Percentiles rank a stretch among this genome's conserved stretches.
Evolutionary conservation across 1,140 invertebrate genomes (phyloP).

Genomic region (Trichonephila clavata): DNA sequence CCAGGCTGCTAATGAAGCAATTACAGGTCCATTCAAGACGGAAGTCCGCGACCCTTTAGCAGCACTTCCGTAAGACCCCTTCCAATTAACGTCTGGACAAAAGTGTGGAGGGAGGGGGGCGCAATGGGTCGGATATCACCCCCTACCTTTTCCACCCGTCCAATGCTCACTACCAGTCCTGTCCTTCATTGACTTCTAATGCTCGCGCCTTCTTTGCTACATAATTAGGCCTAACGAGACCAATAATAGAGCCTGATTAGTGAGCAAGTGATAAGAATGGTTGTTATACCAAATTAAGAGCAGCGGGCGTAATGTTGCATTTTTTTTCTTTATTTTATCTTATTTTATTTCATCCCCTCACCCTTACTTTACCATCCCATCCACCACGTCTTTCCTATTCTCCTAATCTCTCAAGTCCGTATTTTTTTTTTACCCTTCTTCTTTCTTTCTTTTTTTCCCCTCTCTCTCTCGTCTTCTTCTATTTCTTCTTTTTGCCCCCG

Average conservation of each 20-base stretch:
- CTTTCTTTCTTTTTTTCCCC: slow-evolving; percentile 1
- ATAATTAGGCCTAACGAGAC: slow-evolving; percentile 75
- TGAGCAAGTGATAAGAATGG: slow-evolving; percentile 68
- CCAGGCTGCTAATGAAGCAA: slow-evolving; percentile 74
- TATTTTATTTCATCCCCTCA: background rate
- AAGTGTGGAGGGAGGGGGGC: slow-evolving; percentile 27
- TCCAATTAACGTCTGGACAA: slow-evolving; percentile 75
- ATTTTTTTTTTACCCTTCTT: background rate
- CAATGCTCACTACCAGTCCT: background rate
- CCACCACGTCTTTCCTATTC: background rate
- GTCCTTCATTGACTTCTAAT: slow-evolving; percentile 69
- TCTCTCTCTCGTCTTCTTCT: no score
- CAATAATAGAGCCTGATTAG: slow-evolving; percentile 74
- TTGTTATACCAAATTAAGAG: slow-evolving; percentile 75
- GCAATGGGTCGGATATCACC: slow-evolving; percentile 39
- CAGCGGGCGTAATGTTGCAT: slow-evolving; percentile 56
- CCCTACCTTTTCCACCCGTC: background rate
- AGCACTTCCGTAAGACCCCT: slow-evolving; percentile 47
- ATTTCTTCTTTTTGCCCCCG: background rate
- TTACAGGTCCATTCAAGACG: slow-evolving; percentile 67
- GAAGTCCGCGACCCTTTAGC: slow-evolving; percentile 65
- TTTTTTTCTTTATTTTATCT: slow-evolving; percentile 20
- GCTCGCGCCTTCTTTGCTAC: slow-evolving; percentile 48
- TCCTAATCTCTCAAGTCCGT: background rate
- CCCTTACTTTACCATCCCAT: background rate